Evolutionary conservation across 2,888 invertebrate species (phyloP).

Genomic region (Amphipoea lucens): DNA sequence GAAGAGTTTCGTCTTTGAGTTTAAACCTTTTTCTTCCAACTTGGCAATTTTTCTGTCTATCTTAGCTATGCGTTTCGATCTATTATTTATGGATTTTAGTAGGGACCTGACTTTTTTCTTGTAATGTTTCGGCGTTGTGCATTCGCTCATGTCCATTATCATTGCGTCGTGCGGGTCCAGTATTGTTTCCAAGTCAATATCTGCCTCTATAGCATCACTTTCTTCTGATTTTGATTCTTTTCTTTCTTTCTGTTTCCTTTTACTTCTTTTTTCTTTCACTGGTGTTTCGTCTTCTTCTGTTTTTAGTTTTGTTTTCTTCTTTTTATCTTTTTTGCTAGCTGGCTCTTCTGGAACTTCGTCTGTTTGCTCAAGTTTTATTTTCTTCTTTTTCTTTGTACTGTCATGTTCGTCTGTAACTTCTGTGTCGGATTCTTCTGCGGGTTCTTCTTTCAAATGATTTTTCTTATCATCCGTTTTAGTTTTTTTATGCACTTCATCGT

Average conservation of each 20-base stretch:
- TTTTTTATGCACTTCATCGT: conserved; percentile 47
- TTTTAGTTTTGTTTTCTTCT: conserved; percentile 51
- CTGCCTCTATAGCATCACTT: conserved; percentile 83
- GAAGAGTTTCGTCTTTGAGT: conserved; percentile 78
- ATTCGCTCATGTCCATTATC: conserved; percentile 80
- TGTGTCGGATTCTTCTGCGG: conserved; percentile 14
- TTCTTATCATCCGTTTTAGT: conserved; percentile 41
- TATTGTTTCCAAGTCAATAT: conserved; percentile 77
- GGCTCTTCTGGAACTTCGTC: conserved; percentile 43
- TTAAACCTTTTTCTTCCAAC: conserved; percentile 79
- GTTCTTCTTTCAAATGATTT: conserved; percentile 14
- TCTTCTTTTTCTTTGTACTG: conserved; percentile 24
- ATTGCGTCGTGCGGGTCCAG: conserved; percentile 77
- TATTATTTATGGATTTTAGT: conserved; percentile 76
- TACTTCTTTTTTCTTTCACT: conserved; percentile 43
- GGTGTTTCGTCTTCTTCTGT: conserved; percentile 30
- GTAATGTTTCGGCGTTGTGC: conserved; percentile 75
- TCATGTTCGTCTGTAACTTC: conserved; percentile 16
- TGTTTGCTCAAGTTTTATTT: conserved; percentile 9
- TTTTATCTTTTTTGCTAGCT: conserved; percentile 52
- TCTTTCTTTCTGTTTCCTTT: conserved; percentile 49
- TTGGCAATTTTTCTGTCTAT: conserved; percentile 77
- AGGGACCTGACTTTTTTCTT: conserved; percentile 78
- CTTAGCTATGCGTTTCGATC: conserved; percentile 69
- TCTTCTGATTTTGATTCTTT: conserved; percentile 70